Conservation (phyloP, 1,140 invertebrate genomes). For the Magallana ariakensis region DNA sequence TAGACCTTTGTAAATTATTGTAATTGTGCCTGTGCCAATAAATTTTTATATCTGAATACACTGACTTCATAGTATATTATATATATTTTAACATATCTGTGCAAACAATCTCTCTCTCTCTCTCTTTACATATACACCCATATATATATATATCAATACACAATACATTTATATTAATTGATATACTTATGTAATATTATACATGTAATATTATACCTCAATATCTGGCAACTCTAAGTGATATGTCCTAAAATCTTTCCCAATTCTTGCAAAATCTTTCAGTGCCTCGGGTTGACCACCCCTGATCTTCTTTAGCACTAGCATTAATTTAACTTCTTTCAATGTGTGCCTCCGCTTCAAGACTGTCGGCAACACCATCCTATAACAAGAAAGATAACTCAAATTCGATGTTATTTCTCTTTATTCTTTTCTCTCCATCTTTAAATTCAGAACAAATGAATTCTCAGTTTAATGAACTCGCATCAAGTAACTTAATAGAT, state of each 20-base stretch:
- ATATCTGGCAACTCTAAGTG: constrained; percentile 9
- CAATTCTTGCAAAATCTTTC: constrained; percentile 23
- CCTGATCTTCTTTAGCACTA: constrained; percentile 20
- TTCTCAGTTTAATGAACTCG: neutral
- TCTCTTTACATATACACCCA: too few relatives aligned
- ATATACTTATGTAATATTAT: too few relatives aligned
- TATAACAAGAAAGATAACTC: neutral
- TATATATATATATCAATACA: neutral
- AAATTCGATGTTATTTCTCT: neutral
- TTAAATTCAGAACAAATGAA: neutral
- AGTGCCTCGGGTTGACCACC: constrained; percentile 24
- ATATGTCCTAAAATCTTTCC: constrained; percentile 35
- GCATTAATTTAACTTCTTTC: constrained; percentile 25
- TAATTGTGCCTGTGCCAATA: too few relatives aligned
- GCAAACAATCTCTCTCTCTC: too few relatives aligned
- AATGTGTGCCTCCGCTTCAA: constrained; percentile 36
- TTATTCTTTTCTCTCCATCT: neutral
- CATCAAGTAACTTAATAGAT: neutral
- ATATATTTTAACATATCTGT: too few relatives aligned
- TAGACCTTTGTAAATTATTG: too few relatives aligned
- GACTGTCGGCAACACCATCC: constrained; percentile 35
- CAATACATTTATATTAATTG: neutral
- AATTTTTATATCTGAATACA: too few relatives aligned
- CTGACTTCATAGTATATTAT: too few relatives aligned
- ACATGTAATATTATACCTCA: neutral